Percentiles rank a stretch among this genome's conserved stretches.
Evolutionary conservation across 2,113 vertebrate genomes (phyloP).

Genomic region (Anhinga anhinga): DNA sequence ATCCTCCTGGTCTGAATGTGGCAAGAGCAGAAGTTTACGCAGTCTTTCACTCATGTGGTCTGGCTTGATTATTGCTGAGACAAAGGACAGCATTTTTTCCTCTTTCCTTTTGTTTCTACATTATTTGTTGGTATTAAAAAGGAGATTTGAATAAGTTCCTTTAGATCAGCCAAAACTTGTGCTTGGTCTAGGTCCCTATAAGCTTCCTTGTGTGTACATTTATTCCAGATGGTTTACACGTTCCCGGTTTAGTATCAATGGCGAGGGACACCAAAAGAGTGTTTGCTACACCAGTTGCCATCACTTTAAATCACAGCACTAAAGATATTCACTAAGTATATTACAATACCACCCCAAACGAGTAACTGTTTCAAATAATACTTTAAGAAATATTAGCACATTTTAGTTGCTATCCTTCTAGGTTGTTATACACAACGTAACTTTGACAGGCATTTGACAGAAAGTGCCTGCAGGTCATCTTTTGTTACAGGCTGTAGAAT

Average conservation of each 20-base stretch:
- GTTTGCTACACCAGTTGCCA: slow-evolving; percentile 21
- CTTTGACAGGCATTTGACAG: slow-evolving; percentile 41
- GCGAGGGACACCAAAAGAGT: neutral
- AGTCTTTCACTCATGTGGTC: neutral
- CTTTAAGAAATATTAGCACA: slow-evolving; percentile 3
- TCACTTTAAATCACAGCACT: slow-evolving; percentile 11
- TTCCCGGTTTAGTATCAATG: slow-evolving; percentile 35
- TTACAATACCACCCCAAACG: slow-evolving; percentile 34
- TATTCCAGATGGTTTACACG: slow-evolving; percentile 47
- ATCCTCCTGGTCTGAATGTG: neutral
- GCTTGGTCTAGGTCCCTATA: slow-evolving; percentile 13
- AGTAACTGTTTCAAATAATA: slow-evolving; percentile 5
- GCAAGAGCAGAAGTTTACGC: neutral
- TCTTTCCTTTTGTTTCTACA: slow-evolving; percentile 16
- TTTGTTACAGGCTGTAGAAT: slow-evolving; percentile 31
- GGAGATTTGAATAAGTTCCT: slow-evolving; percentile 39
- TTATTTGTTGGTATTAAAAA: slow-evolving; percentile 46
- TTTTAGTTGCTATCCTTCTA: slow-evolving; percentile 36
- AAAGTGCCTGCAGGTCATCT: slow-evolving; percentile 27
- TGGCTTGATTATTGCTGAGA: slow-evolving; percentile 18
- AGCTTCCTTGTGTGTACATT: slow-evolving; percentile 23
- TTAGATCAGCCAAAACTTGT: slow-evolving; percentile 44
- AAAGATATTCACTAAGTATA: slow-evolving; percentile 16
- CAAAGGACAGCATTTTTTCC: neutral
- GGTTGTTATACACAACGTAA: neutral